Conservation (phyloP, 2,797 vertebrate genomes). For the Squalus acanthias region DNA sequence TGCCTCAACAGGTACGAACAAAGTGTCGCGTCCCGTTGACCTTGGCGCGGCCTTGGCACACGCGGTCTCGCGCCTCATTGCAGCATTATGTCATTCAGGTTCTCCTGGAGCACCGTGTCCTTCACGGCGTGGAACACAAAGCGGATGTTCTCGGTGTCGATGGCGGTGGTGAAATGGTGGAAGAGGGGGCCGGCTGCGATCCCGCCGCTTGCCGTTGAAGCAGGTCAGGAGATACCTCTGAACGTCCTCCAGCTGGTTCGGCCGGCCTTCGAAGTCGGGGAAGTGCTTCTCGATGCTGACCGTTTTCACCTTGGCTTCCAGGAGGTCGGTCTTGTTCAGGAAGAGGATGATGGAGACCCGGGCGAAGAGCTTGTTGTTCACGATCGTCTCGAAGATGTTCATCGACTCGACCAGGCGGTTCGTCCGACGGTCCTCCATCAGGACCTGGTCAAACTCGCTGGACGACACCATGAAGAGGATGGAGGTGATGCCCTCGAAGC, state of each 20-base stretch:
- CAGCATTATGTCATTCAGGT: not conserved
- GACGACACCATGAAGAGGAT: slow-evolving; percentile 35
- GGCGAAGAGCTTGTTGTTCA: slow-evolving; percentile 31
- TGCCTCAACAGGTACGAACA: not conserved
- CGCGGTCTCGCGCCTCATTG: not conserved
- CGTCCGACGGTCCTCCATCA: not conserved
- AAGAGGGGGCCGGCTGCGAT: not conserved
- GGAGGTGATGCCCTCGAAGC: slow-evolving; percentile 35
- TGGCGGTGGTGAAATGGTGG: slow-evolving; percentile 9
- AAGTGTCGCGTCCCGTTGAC: not conserved
- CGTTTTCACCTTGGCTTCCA: slow-evolving; percentile 15
- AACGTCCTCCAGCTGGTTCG: not conserved
- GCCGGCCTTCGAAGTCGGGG: not conserved
- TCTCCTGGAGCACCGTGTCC: not conserved
- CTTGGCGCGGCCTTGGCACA: not conserved
- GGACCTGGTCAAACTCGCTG: slow-evolving; percentile 34
- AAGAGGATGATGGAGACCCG: slow-evolving; percentile 35
- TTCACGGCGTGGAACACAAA: not conserved
- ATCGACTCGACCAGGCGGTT: slow-evolving; percentile 30
- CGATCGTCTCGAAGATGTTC: slow-evolving; percentile 33
- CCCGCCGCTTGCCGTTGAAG: not conserved
- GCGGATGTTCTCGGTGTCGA: not conserved
- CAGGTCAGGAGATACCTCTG: not conserved
- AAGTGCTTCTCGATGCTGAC: not conserved
- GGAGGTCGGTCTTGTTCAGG: slow-evolving; percentile 37